These are phyloP conservation scores for Chamaetylas fuelleborni DNA, from an alignment of 2,113 vertebrate genomes.

Conservation along the genomic window DNA sequence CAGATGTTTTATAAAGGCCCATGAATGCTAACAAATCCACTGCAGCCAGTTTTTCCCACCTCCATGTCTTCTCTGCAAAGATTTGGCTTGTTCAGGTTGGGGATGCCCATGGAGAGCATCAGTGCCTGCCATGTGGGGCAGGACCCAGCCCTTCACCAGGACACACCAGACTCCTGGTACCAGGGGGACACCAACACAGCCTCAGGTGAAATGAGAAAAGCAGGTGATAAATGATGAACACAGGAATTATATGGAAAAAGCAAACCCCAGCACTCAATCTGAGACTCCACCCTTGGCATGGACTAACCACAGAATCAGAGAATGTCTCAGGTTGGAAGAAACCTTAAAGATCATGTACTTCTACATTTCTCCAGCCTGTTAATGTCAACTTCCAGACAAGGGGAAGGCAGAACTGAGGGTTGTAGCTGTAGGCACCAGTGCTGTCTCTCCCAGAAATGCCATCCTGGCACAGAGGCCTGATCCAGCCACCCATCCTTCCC, in stretches of 20 bases:
- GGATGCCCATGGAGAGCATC: background rate
- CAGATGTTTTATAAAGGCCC: background rate
- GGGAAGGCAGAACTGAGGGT: background rate
- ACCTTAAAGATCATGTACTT: background rate
- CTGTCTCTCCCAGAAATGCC: background rate
- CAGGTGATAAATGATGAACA: background rate
- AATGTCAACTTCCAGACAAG: background rate
- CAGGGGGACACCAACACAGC: background rate
- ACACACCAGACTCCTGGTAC: background rate
- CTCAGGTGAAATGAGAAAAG: background rate
- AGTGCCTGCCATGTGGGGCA: background rate
- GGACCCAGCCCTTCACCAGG: background rate
- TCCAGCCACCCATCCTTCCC: background rate
- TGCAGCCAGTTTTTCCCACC: background rate
- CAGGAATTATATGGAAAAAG: background rate
- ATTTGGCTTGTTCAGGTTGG: background rate
- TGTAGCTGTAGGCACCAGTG: background rate
- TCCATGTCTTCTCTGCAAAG: background rate
- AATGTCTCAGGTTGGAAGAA: background rate
- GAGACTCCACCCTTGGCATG: background rate
- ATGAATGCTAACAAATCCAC: background rate
- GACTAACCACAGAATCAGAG: background rate
- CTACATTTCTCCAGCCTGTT: background rate
- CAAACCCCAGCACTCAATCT: background rate
- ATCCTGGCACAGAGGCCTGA: background rate